Conservation (phyloP, 1,140 invertebrate species). For the Temnothorax longispinosus region DNA sequence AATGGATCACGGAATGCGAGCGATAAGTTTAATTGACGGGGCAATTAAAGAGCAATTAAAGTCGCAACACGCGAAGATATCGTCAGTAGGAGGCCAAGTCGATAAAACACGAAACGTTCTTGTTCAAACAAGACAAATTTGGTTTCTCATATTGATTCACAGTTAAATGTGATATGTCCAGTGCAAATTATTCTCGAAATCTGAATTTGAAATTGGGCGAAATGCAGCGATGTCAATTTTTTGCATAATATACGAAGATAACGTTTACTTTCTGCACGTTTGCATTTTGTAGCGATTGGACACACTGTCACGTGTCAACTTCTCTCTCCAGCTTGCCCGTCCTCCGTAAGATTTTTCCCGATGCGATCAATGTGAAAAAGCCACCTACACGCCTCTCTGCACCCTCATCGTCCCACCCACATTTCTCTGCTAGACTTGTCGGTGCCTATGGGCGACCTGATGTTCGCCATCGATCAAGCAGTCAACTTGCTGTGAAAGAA, state of each 20-base stretch:
- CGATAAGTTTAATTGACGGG: conserved; percentile 48
- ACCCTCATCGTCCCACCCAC: conserved; percentile 80
- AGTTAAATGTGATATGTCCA: neutral
- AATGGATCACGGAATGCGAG: conserved; percentile 51
- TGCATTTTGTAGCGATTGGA: conserved; percentile 3
- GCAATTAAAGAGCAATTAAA: conserved; percentile 74
- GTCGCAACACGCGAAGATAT: conserved; percentile 34
- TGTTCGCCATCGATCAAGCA: conserved; percentile 68
- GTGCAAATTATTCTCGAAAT: neutral
- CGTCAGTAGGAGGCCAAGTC: conserved; percentile 32
- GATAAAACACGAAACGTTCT: conserved; percentile 30
- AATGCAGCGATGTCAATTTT: neutral
- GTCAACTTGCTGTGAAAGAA: conserved; percentile 40
- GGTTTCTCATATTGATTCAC: conserved; percentile 30
- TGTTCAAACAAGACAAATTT: conserved; percentile 33
- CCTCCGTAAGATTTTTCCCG: conserved; percentile 55
- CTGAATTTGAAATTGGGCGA: neutral
- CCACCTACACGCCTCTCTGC: conserved; percentile 71
- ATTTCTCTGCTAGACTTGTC: conserved; percentile 66
- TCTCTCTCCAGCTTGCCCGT: neutral
- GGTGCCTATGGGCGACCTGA: conserved; percentile 30
- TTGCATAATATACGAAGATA: neutral
- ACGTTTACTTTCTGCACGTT: neutral
- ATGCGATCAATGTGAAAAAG: conserved; percentile 74
- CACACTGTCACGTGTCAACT: conserved; percentile 35